Evolutionary conservation across 2,888 invertebrate genomes (phyloP), one percentile per base, ranked within the genome.

Genomic region (Spialia ferax): DNA sequence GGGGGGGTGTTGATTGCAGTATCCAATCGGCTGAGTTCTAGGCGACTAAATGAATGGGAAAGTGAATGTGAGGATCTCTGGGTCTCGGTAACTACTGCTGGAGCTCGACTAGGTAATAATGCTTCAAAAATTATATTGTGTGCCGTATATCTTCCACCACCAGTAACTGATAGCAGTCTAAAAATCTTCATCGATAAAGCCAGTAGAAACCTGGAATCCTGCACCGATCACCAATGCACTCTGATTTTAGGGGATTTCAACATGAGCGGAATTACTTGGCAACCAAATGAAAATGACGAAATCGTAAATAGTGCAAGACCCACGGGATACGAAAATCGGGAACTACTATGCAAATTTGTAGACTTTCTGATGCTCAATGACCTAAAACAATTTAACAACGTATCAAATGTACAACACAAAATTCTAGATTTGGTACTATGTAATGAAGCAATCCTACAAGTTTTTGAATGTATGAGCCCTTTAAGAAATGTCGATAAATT

Each of bases 371-470:
- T 52, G 4, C 15, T 64, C 15, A 29, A 64, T 23, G 22, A 56
- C n/a, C 48, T 56, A 13, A 48, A 64, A 42, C 42, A 42, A n/a
- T 42, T 42, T 7, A 42, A 42, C 15, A 42, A 7, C 5, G 42
- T 42, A n/a, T 4, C 7, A 42, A 42, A 42, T 15, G 1, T n/a
- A 15, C 42, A 42, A 42, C 42, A 15, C 15, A 42, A 55, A 69
- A 69, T 69, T 45, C 60, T 69, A 7, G 69, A 69, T 35, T 48
- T 69, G 32, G 38, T 69, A 42, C 45, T 69, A 22, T 63, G 29
- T 55, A 56, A 63, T 42, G 29, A 32, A 45, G 45, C 20, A 7
- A 4, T 22, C 5, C 1, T 63, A 56, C 5, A 64, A 32, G 29
- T 64, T 20, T 15, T 7, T 56, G 64, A 64, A 48, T 54, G 56